These are phyloP conservation scores for Parauchenoglanis ngamensis DNA, from an alignment of 2,797 vertebrate genomes.

Conservation along the genomic window DNA sequence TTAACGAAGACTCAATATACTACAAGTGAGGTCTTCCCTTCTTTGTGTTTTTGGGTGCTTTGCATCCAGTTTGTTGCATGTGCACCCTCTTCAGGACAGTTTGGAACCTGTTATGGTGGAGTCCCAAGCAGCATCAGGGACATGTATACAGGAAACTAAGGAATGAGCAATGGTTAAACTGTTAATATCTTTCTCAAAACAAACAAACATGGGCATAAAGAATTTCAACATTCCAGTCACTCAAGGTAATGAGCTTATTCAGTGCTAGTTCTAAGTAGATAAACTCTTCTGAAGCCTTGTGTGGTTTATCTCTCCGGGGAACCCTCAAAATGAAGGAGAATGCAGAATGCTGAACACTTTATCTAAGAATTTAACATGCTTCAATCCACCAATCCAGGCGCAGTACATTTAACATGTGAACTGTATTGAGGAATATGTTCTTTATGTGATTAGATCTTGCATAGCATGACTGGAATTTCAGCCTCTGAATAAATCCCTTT, in stretches of 20 bases:
- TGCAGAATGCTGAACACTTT: neutral
- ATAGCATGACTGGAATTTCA: constrained; percentile 42
- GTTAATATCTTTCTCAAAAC: too few relatives aligned
- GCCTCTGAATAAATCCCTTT: constrained; percentile 30
- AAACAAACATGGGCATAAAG: too few relatives aligned
- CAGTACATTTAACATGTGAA: neutral
- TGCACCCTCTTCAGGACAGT: neutral
- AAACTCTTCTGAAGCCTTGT: neutral
- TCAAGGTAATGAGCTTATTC: neutral
- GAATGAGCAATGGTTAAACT: too few relatives aligned
- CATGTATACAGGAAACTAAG: too few relatives aligned
- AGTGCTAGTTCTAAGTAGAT: neutral
- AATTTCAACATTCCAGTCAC: neutral
- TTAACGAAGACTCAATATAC: neutral
- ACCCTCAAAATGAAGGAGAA: neutral
- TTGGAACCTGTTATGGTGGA: neutral
- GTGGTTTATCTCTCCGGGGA: neutral
- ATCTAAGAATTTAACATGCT: neutral
- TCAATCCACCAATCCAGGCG: neutral
- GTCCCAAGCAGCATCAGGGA: too few relatives aligned
- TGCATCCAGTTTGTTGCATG: neutral
- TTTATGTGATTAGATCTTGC: neutral
- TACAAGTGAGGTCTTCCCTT: neutral
- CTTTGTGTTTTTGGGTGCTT: neutral
- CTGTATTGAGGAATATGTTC: neutral